Base-by-base conservation (phyloP, 2,113 vertebrate species). In the Neogobius melanostomus region DNA sequence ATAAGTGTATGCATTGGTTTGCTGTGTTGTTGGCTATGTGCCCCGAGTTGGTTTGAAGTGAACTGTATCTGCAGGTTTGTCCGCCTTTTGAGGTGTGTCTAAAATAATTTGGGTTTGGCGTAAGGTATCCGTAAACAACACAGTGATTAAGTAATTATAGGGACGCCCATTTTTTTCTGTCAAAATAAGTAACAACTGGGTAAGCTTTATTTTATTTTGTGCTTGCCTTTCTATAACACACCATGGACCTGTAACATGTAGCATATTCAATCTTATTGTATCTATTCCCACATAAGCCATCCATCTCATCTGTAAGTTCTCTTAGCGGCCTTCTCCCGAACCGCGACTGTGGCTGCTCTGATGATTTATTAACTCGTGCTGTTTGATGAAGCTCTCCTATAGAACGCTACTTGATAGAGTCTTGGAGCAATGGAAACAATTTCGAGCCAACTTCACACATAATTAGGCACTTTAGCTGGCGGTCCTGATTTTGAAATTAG, bases 401-500 rank as follows among this genome's bases (percentile, higher is more conserved):
- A 79, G 75, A 90, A 91, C 82, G 67, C 11, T 64, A 74, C 74
- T 88, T 89, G 70, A 88, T 87, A 83, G 75, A 88, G 76, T 89
- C 87, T 86, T 57, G 74, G 71, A 79, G 79, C 77, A 76, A 79
- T 90, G 72, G 86, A 91, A 89, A 91, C 84, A 86, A 90, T 91
- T 86, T 87, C 80, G 86, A 86, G 80, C 79, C 83, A 90, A 81
- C 89, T 90, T 90, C 88, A 90, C 86, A 90, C 84, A 89, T 90
- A 92, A 92, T 92, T 91, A 90, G 86, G 82, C 84, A 74, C 85
- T 90, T 91, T 77, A 85, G 85, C 87, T 75, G 45, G 74, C 67
- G 50, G 87, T 74, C 79, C 80, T 89, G 84, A 85, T 89, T 87
- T 83, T 74, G 62, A 88, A 77, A 83, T 76, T 79, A 82, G 84